Base-by-base conservation (phyloP, 2,113 vertebrate genomes). In the Henicopernis longicauda region DNA sequence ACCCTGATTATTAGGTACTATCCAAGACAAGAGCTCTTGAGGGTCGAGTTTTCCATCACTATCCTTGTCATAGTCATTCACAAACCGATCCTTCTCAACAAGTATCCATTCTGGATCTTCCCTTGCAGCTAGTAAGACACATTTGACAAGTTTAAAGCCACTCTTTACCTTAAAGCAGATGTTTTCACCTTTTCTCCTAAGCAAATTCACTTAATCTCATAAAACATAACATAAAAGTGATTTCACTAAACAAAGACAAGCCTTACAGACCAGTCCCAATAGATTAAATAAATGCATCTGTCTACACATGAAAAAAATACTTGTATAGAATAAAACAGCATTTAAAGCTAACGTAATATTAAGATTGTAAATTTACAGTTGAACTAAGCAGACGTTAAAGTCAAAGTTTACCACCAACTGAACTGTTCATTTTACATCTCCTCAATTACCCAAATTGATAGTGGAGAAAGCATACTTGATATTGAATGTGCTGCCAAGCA, bases 31-130 rank as follows among this genome's bases (percentile, higher is more conserved):
- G 83, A 99, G 98, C 97, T 99, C 99, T 18, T 99, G 98, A 45
- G 98, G 97, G 95, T 98, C 95, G 32, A 99, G 98, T 89, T 97
- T 98, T n/a, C 99, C 99, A 34, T 99, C 99, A 0, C 97, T 95
- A 84, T 99, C 98, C 94, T 99, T 99, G 97, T 99, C 99, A 22
- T 99, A 99, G 71, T 99, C 98, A 69, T 99, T 99, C 93, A 98
- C 95, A 95, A 99, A 99, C 44, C 99, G 98, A 83, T 99, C 98
- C 22, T 98, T 99, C 97, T 99, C 99, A 42, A 99, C 99, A 31
- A 99, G 98, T 86, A 99, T 99, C 99, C 99, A 99, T 83, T 99
- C 98, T 5, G 99, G 99, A 84, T 99, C 99, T 70, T 98, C 97
- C 66, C 95, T 98, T 91, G 98, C 98, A 86, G 98, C 98, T 99